Base-by-base conservation (phyloP, 2,113 vertebrate genomes). In the Halcyon malimbica region DNA sequence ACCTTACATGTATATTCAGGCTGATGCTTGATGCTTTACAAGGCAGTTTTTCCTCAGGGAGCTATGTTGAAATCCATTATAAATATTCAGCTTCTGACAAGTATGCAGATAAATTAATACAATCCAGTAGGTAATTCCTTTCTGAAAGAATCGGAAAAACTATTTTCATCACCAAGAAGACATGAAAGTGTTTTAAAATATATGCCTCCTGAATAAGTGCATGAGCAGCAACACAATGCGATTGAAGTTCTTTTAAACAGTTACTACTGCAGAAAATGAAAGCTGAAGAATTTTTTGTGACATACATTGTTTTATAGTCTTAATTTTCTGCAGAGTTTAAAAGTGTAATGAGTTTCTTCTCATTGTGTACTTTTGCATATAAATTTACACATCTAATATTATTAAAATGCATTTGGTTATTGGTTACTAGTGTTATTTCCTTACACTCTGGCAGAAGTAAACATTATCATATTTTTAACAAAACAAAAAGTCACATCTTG, bases 41-140 rank as follows among this genome's bases (percentile, higher is more conserved):
- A 94, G 42, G 62, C 71, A 88, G 25, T 56, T 92, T 96, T 74
- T 88, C 92, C 75, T 63, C 29, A 44, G 63, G 37, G 71, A 93
- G 71, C n/a, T 90, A 21, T 67, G 37, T 39, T 84, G 71, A 95
- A 89, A 90, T 87, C 29, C 23, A 29, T 83, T 81, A 78, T 82
- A 95, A 90, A 92, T 93, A 96, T 87, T 92, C 86, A 62, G 19
- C 14, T 81, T 96, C 53, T 84, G 73, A 87, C 35, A 79, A 13
- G 15, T 92, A 57, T 90, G 53, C 19, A 90, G 73, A 84, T 84
- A 84, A 92, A 93, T 93, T 94, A 92, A 92, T 44, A 84, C 17
- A 90, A 89, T 75, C 44, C 19, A 78, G 53, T 50, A 68, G 28
- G 37, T 89, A 94, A 75, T 84, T 71, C 33, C 18, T 82, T 89